phyloP scores from a whole-genome alignment of 2,797 vertebrate genomes.

The Acanthurus leucopareius region DNA sequence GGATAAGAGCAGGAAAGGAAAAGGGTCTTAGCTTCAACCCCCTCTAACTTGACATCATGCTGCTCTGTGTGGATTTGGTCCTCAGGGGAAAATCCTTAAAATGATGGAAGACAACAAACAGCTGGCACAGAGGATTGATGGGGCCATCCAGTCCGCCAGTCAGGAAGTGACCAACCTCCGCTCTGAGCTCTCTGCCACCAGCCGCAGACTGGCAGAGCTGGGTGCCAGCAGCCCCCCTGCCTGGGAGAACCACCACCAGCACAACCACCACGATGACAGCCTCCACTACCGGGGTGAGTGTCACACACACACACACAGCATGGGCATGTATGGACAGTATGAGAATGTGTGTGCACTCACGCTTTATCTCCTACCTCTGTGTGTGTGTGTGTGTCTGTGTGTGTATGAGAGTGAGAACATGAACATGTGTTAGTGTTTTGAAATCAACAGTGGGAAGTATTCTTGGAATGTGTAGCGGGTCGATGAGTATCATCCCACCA shows the following conservation, averaged over 20 bases:
- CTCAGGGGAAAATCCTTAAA: constrained; percentile 93
- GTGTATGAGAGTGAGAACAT: constrained; percentile 47
- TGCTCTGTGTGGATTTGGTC: constrained; percentile 89
- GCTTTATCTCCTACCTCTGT: background rate
- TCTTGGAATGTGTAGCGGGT: constrained; percentile 62
- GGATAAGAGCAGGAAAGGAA: constrained; percentile 48
- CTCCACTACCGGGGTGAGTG: constrained; percentile 81
- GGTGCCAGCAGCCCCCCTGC: constrained; percentile 86
- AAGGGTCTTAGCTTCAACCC: constrained; percentile 61
- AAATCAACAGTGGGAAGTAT: constrained; percentile 68
- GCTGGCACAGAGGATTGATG: constrained; percentile 94
- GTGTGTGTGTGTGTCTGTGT: background rate
- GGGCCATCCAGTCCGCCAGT: constrained; percentile 93
- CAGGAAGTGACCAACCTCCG: constrained; percentile 94
- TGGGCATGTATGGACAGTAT: constrained; percentile 21
- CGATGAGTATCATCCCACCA: constrained; percentile 49
- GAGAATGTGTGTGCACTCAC: background rate
- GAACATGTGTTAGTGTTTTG: constrained; percentile 67
- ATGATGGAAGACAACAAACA: constrained; percentile 98
- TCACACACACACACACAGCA: background rate
- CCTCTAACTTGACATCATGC: constrained; percentile 87
- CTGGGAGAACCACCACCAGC: constrained; percentile 90
- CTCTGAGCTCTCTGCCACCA: constrained; percentile 92
- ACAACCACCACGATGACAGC: constrained; percentile 84
- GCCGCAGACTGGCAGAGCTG: constrained; percentile 92